A percentile compares a stretch with the other conserved stretches of the same genome.
phyloP scores from a whole-genome alignment of 2,888 invertebrate genomes.

The Resseliella maxima region DNA sequence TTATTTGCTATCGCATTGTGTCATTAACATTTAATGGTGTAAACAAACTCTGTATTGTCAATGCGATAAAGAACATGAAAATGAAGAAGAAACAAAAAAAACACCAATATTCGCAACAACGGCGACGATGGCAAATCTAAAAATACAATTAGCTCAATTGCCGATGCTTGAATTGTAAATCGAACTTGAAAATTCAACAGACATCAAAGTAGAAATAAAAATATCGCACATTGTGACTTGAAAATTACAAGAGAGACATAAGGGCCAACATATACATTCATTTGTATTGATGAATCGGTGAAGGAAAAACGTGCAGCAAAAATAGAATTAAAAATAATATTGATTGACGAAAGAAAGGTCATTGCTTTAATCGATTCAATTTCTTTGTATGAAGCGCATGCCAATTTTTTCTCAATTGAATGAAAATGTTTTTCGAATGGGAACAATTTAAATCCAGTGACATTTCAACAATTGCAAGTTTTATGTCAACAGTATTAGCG shows the following conservation, averaged over 20 bases:
- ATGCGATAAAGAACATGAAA: neutral
- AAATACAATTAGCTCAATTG: neutral
- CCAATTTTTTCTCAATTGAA: neutral
- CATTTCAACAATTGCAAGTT: too few species aligned
- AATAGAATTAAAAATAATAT: neutral
- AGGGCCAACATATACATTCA: neutral
- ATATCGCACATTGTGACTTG: neutral
- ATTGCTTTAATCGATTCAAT: neutral
- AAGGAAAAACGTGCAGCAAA: constrained; percentile 1
- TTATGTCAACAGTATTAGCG: too few species aligned
- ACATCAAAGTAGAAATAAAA: neutral
- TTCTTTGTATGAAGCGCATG: neutral
- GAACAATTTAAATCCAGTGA: too few species aligned
- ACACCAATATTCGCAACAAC: neutral
- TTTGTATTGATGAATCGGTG: neutral
- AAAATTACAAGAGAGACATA: neutral
- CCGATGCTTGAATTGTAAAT: neutral
- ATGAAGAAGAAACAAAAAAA: neutral
- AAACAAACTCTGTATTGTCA: neutral
- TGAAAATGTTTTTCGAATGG: too few species aligned
- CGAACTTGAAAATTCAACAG: constrained; percentile 19
- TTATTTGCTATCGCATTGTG: neutral
- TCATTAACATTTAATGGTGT: neutral
- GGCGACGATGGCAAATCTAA: constrained; percentile 4
- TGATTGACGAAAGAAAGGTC: neutral